These are phyloP conservation scores for Sebastes glaucus DNA, from an alignment of 2,797 vertebrate genomes.

Conservation along the genomic window DNA sequence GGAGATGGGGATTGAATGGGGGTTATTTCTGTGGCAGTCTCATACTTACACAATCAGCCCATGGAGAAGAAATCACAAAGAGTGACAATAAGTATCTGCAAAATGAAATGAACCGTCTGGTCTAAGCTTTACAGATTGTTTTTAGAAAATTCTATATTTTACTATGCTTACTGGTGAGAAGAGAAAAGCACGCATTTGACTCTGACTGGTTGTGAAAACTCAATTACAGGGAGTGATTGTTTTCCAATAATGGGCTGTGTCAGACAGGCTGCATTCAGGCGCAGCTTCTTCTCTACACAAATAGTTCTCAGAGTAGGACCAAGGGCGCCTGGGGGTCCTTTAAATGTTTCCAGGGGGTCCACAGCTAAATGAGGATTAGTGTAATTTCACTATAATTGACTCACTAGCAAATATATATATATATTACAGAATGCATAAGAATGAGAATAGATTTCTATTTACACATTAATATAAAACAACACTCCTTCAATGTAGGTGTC, in stretches of 20 bases:
- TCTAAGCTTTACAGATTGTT: conserved; percentile 1
- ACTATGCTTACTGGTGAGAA: background rate
- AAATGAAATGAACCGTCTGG: conserved; percentile 1
- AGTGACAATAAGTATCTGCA: background rate
- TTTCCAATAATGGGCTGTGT: conserved; percentile 26
- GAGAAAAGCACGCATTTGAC: conserved; percentile 21
- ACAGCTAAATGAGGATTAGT: background rate
- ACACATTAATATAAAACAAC: background rate
- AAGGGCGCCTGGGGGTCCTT: background rate
- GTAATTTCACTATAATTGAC: background rate
- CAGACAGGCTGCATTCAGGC: conserved; percentile 3
- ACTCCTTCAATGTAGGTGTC: background rate
- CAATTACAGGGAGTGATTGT: conserved; percentile 18
- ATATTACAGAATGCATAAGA: background rate
- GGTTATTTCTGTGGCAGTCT: conserved; percentile 3
- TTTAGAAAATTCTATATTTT: conserved; percentile 12
- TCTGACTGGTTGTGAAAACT: conserved; percentile 32
- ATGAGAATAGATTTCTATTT: background rate
- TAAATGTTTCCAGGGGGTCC: background rate
- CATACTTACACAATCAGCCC: conserved; percentile 14
- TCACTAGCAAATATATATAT: background rate
- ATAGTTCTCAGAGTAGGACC: background rate
- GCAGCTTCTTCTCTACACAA: background rate
- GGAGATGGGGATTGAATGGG: conserved; percentile 34
- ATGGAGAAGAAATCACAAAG: conserved; percentile 9